Percentiles rank a stretch among this genome's conserved stretches.
Evolutionary conservation across 2,797 vertebrate genomes (phyloP).

Genomic region (Morelia viridis): DNA sequence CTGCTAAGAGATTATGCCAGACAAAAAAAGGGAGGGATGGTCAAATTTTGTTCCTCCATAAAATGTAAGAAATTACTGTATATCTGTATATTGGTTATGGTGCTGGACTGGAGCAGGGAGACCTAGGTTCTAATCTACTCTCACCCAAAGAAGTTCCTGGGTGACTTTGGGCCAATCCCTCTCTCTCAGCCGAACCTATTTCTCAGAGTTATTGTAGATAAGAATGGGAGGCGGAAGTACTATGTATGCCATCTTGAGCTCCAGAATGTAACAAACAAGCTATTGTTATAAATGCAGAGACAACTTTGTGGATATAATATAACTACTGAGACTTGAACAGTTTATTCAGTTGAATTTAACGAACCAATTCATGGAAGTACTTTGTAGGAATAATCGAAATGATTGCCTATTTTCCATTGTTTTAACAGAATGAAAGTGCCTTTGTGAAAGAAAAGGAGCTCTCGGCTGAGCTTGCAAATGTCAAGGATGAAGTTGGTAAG

Average conservation of each 20-base stretch:
- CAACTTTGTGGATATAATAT: not conserved
- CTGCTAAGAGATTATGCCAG: not conserved
- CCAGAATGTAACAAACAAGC: not conserved
- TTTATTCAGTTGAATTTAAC: slow-evolving; percentile 55
- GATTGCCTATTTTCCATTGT: slow-evolving; percentile 60
- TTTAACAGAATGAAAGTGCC: slow-evolving; percentile 86
- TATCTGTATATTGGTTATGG: not conserved
- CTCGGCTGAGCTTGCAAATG: slow-evolving; percentile 87
- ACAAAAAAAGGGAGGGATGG: not conserved
- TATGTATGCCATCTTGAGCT: not conserved
- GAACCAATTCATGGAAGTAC: slow-evolving; percentile 57
- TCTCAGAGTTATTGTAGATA: not conserved
- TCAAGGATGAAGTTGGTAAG: slow-evolving; percentile 99
- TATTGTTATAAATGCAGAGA: too few relatives aligned
- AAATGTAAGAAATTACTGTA: not conserved
- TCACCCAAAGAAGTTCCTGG: not conserved
- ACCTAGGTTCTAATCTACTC: not conserved
- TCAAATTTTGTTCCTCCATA: not conserved
- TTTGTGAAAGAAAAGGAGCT: slow-evolving; percentile 90
- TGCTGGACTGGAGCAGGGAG: not conserved
- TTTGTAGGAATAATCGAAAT: slow-evolving; percentile 57
- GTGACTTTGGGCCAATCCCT: not conserved
- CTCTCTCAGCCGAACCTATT: not conserved
- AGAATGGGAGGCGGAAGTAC: not conserved
- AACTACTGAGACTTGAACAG: slow-evolving; percentile 8